A percentile compares a stretch with the other conserved stretches of the same genome.
Evolutionary conservation across 2,888 invertebrate genomes (phyloP).

Genomic region (Leptopterna dolabrata): DNA sequence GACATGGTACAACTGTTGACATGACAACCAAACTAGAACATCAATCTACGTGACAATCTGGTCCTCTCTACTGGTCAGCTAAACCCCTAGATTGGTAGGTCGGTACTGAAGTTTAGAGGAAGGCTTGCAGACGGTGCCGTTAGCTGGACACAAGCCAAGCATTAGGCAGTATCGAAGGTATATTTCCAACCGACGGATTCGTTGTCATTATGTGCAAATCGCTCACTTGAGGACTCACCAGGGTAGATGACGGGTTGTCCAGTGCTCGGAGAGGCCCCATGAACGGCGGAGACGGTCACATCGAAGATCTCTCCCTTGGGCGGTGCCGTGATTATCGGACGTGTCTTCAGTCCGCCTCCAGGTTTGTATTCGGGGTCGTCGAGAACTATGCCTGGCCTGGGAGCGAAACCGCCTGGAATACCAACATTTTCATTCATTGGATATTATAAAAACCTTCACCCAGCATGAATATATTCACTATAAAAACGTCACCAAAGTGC

Average conservation of each 20-base stretch:
- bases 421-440: neutral
- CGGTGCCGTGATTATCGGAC: conserved; percentile 65
- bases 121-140: too few species aligned
- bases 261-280: conserved; percentile 70
- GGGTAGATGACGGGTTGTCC: conserved; percentile 71
- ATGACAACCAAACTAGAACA: too few species aligned
- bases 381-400: conserved; percentile 86
- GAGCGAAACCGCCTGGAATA: conserved; percentile 71
- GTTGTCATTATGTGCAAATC: neutral
- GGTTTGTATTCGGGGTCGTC: conserved; percentile 86
- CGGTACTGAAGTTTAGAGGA: too few species aligned
- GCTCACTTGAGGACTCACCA: conserved; percentile 65
- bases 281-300: conserved; percentile 88
- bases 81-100: too few species aligned
- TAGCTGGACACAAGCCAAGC: neutral
- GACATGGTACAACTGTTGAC: too few species aligned
- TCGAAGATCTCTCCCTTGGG: conserved; percentile 86
- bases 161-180: neutral
- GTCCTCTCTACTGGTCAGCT: too few species aligned
- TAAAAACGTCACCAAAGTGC: neutral
- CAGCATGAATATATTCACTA: neutral
- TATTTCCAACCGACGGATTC: neutral
- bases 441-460: too few species aligned
- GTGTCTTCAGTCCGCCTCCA: conserved; percentile 70
- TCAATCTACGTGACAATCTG: too few species aligned